phyloP scores from a whole-genome alignment of 2,113 vertebrate species.

The Mormyrus lacerda region DNA sequence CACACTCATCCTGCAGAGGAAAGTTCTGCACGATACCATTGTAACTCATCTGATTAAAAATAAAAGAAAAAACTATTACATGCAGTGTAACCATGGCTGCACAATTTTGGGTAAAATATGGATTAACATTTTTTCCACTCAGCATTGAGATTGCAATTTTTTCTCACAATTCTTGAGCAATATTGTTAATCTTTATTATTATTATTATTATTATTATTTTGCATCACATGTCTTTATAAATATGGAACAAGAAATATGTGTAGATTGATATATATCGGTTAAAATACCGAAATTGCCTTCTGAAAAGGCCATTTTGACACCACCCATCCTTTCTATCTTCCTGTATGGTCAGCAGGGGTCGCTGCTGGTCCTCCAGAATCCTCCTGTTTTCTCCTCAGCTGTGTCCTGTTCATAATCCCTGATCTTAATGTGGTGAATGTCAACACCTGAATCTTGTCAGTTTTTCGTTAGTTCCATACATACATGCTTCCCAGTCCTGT shows the following conservation, averaged over 20 bases:
- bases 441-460: not conserved
- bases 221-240: not conserved
- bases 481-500: not conserved
- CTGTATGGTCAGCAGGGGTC: not conserved
- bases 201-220: not conserved
- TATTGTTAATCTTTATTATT: not conserved
- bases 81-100: conserved; percentile 22
- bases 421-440: not conserved
- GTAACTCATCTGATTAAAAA: not conserved
- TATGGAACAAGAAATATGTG: not conserved
- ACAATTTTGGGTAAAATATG: not conserved
- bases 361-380: not conserved
- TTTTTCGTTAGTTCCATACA: not conserved
- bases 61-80: conserved; percentile 27
- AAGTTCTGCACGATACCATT: conserved; percentile 42
- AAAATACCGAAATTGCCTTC: not conserved
- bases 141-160: not conserved
- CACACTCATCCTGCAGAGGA: conserved; percentile 42
- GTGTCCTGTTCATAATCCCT: not conserved
- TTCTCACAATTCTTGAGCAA: not conserved
- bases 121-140: not conserved
- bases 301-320: not conserved
- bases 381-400: not conserved
- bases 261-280: not conserved
- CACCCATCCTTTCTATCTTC: not conserved